A percentile compares a stretch with the other conserved stretches of the same genome.
phyloP scores from a whole-genome alignment of 2,113 vertebrate genomes.

The Tricholaema leucomelas region DNA sequence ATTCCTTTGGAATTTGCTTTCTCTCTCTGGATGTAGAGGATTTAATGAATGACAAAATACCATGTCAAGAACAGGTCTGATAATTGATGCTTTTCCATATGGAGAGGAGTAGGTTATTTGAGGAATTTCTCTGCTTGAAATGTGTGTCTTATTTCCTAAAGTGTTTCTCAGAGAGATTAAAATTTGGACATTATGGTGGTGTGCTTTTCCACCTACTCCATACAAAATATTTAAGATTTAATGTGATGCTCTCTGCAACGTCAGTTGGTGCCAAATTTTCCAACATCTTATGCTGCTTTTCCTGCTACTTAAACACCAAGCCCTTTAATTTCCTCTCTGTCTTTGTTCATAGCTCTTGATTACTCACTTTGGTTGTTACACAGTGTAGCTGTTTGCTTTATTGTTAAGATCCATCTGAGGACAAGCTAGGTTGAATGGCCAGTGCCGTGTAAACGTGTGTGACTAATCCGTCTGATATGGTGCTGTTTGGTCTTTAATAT shows the following conservation, averaged over 20 bases:
- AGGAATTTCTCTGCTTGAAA: neutral
- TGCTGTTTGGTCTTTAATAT: conserved; percentile 22
- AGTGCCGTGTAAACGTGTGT: conserved; percentile 26
- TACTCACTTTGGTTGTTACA: conserved; percentile 12
- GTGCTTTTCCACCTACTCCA: neutral
- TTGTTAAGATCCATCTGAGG: conserved; percentile 42
- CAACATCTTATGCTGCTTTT: neutral
- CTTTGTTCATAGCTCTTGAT: conserved; percentile 35
- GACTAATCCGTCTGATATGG: conserved; percentile 31
- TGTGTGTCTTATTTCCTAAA: neutral
- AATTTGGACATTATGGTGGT: neutral
- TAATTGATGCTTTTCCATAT: neutral
- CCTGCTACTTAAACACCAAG: neutral
- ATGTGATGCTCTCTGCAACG: neutral
- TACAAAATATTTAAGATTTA: neutral
- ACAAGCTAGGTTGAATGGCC: conserved; percentile 33
- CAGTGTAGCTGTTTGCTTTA: conserved; percentile 28
- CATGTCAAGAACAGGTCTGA: neutral
- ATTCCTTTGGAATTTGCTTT: conserved; percentile 36
- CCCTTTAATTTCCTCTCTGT: neutral
- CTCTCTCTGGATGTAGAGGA: neutral
- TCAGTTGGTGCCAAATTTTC: neutral
- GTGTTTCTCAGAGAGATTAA: neutral
- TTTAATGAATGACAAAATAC: conserved; percentile 25
- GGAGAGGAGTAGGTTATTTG: neutral